Evolutionary conservation across 2,797 vertebrate genomes (phyloP), one percentile per base, ranked within the genome.

Genomic region (Gallinago nigripennis): DNA sequence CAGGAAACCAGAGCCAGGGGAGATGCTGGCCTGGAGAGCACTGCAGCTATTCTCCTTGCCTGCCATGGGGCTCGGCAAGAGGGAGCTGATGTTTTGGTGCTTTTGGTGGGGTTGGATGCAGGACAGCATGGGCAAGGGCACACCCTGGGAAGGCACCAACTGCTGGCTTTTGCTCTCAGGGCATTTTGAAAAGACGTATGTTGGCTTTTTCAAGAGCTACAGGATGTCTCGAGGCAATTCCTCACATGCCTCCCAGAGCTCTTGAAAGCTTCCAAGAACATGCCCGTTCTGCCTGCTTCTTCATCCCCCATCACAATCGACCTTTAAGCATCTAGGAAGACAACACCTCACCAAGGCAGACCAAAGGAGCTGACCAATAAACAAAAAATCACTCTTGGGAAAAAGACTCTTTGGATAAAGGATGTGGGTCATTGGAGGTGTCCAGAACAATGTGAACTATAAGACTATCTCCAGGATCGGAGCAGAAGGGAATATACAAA

Each of bases 381-480:
- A 57, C 16, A 58, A 51, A 53, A 35, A 5, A 12, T 8, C 60
- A 21, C 24, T 19, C 24, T 2, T 14, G 21, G 30, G 3, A 37
- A 41, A 70, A 28, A 25, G 15, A 35, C 20, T 3, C 1, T 24
- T 53, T 16, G 46, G 10, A 57, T 10, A 39, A 76, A 70, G 11
- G 12, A 46, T 7, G 31, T 8, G 31, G 16, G 25, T 7, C 16
- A 4, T 11, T 20, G 45, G 8, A 71, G 9, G 11, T 12, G 69
- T 86, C 45, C 66, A 76, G 27, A 8, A 21, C 35, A 33, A 30
- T 0, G 1, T 7, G 23, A 41, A 6, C 16, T 1, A 43, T 31
- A 20, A 68, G 30, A 15, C 27, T 41, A 63, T 53, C 58, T 79
- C 46, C 37, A 66, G 54, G 8, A 50, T 14, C 24, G 21, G 28